Base-by-base conservation (phyloP, 2,888 invertebrate genomes). In the Tinea semifulvella region DNA sequence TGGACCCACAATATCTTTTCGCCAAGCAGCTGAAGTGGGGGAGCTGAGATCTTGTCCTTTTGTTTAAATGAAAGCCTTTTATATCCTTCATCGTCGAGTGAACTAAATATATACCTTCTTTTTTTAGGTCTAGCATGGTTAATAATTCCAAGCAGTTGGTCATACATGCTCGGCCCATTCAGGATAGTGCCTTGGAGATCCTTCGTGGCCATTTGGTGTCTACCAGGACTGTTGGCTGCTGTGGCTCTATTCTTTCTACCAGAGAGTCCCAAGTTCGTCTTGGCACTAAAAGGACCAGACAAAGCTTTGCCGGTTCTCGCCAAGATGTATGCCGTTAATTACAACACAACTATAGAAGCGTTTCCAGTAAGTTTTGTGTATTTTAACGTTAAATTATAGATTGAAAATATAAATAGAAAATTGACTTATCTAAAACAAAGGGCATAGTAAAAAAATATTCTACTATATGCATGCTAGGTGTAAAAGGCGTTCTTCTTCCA, bases 211-310 rank as follows among this genome's bases (percentile, higher is more conserved):
- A 58, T 85, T 0, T 85, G 91, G 63, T 85, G 87, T 2, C 53
- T 87, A 0, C 86, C 92, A 1, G 86, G 87, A 26, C 49, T 90
- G 3, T 49, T 85, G 0, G 86, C 89, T 0, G 84, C 88, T 0
- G 42, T 83, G 0, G 79, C 85, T 3, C 65, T 88, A 2, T 56
- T 82, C 2, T 65, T 70, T 35, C 68, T 88, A 47, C 92, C 92
- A 0, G 93, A 93, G 61, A 92, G 90, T 48, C 93, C 93, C 0
- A 86, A 90, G 56, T 93, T 86, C 59, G 66, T 88, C 35, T 70
- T 90, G 7, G 82, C 88, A 1, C 84, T 86, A 40, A 86, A 86
- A 1, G 82, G 84, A 25, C 74, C 83, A 0, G 79, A 84, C 0
- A 77, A 82, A 45, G 89, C 91, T 0, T 52, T 91, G 27, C 61